Evolutionary conservation across 2,888 invertebrate species (phyloP).

Genomic region (Biston stratarius): DNA sequence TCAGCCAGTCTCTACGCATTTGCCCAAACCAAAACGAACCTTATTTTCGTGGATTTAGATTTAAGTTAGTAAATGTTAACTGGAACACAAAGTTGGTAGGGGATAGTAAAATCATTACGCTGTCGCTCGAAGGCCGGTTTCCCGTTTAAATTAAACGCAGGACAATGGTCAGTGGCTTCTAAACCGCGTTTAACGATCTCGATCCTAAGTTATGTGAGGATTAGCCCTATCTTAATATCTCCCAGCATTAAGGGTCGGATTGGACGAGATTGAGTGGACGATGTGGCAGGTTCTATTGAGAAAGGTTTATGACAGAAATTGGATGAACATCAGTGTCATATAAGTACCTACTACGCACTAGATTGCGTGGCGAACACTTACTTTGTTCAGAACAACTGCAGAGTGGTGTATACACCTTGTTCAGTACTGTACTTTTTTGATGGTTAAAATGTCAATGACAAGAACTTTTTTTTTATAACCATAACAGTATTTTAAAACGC

Average conservation of each 20-base stretch:
- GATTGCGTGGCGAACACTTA: too few species aligned
- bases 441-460: too few species aligned
- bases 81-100: conserved; percentile 50
- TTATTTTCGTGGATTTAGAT: conserved; percentile 40
- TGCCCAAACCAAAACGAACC: conserved; percentile 42
- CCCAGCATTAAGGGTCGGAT: conserved; percentile 67
- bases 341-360: too few species aligned
- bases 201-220: conserved; percentile 85
- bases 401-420: too few species aligned
- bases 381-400: too few species aligned
- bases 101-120: conserved; percentile 79
- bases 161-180: conserved; percentile 82
- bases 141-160: conserved; percentile 84
- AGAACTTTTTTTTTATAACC: too few species aligned
- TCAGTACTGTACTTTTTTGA: too few species aligned
- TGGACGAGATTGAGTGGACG: conserved; percentile 51
- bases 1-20: conserved; percentile 14
- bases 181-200: conserved; percentile 73
- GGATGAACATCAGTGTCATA: neutral
- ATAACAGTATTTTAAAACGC: too few species aligned
- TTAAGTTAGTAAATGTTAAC: neutral
- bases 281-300: conserved; percentile 14
- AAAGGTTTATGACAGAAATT: conserved; percentile 1
- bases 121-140: conserved; percentile 54
- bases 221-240: conserved; percentile 85